Base-by-base conservation (phyloP, 2,113 vertebrate species). In the Bettongia penicillata region DNA sequence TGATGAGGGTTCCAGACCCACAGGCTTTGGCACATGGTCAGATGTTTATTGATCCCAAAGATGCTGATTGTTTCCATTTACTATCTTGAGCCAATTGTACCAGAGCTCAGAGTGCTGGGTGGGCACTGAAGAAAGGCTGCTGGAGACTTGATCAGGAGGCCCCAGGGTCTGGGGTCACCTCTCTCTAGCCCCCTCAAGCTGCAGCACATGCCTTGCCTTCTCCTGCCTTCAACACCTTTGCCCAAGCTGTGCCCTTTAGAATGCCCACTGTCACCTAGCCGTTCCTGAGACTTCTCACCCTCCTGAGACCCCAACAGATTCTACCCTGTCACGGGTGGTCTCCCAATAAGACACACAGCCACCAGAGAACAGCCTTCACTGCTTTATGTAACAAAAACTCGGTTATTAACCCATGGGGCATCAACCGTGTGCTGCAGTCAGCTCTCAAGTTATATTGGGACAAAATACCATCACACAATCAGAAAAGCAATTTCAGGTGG, bases 301-400 rank as follows among this genome's bases (percentile, higher is more conserved):
- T 28, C 10, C 89, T 50, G 25, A 10, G 14, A 1, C 10, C 50
- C 25, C 23, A 48, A 14, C 48, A 90, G 89, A 90, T 28, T 28
- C 48, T 90, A 22, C 25, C 48, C 57, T 43, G 4, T 0, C 4
- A 61, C 12, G 4, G 2, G 11, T 9, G 52, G 90, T 37, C 91
- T 93, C 90, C 52, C 91, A 92, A 93, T 51, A 96, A 96, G 91
- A 93, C 5, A 93, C 95, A 93, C 95, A 25, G 50, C 28, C 93
- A 28, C 51, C 5, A 52, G 89, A 95, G 31, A 1, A 91, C 92
- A 47, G 53, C 53, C 52, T 97, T 97, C 97, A 96, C 93, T 16
- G 23, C 94, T 99, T 98, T 98, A 98, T 98, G 97, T 96, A 97
- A 97, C 94, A 97, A 98, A 98, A 97, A 55, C 93, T 97, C 97